Conservation (phyloP, 2,888 invertebrate species). For the Gymnosoma rotundatum region DNA sequence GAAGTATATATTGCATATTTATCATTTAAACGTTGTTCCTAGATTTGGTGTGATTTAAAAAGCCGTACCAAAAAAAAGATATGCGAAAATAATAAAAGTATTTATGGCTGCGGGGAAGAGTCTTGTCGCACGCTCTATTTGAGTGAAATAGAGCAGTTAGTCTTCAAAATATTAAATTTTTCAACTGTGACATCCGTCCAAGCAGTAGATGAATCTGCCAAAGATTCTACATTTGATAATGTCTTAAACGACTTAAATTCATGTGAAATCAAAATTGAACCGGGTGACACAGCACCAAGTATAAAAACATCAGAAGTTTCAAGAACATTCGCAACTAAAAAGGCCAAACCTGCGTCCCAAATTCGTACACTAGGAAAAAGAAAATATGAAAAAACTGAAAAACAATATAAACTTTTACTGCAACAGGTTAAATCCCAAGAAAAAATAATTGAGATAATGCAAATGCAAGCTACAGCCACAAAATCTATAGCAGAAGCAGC, state of each 20-base stretch:
- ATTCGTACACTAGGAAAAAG: slow-evolving; percentile 11
- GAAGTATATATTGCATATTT: background rate
- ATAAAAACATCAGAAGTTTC: background rate
- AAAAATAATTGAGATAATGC: slow-evolving; percentile 22
- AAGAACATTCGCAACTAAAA: background rate
- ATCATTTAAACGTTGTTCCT: background rate
- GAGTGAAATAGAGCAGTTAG: slow-evolving; percentile 36
- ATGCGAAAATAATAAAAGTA: slow-evolving; percentile 32
- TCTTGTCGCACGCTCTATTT: slow-evolving; percentile 4
- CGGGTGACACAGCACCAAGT: background rate
- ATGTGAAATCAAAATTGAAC: slow-evolving; percentile 9
- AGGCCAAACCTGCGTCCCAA: background rate
- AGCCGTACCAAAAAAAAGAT: slow-evolving; percentile 45
- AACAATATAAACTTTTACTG: slow-evolving; percentile 22
- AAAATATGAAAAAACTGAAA: slow-evolving; percentile 30
- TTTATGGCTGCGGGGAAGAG: slow-evolving; percentile 1
- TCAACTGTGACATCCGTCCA: slow-evolving; percentile 4
- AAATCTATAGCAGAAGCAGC: slow-evolving; percentile 27
- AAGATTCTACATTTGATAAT: slow-evolving; percentile 16
- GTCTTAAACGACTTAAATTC: background rate
- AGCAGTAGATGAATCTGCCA: slow-evolving; percentile 1
- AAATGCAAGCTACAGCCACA: slow-evolving; percentile 30
- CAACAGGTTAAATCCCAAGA: slow-evolving; percentile 35
- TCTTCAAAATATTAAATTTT: slow-evolving; percentile 42
- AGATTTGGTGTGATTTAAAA: slow-evolving; percentile 51